Evolutionary conservation across 2,888 invertebrate genomes (phyloP), one percentile per base, ranked within the genome.

Genomic region (Pheosia tremula): DNA sequence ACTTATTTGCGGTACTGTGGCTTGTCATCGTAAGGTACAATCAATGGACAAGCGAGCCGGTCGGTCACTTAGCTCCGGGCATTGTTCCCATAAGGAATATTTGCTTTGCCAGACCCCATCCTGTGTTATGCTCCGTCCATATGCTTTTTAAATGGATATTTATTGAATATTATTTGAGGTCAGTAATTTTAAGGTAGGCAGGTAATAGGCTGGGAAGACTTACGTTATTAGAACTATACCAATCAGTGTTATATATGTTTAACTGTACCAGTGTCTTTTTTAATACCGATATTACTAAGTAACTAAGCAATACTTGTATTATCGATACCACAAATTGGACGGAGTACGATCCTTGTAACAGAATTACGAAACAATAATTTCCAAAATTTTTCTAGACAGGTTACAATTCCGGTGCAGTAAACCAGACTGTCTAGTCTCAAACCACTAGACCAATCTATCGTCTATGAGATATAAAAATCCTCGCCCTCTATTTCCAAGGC

Each of bases 11-110:
- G 86, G 87, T 88, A 88, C 85, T 78, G 81, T 81, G 81, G 86
- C 84, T 88, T 91, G 92, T 92, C 93, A 85, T 92, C 91, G 85
- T 91, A 92, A 91, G 86, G 86, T 91, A 90, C 92, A 92, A 93
- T 92, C 93, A 92, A 85, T 80, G 86, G 82, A 80, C 83, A 64
- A 82, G 84, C 84, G 80, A 83, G 82, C 71, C 80, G 72, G 75
- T 79, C 81, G 81, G 83, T 75, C 75, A 78, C 77, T 77, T 62
- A 61, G 89, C 91, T 83, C 67, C 70, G 72, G 85, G 91, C 90
- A 84, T 89, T 88, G 88, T 91, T 92, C 89, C 85, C 88, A 87
- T 75, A 67, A 68, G 24, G 24, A 67, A 69, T 74, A 77, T 75
- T 77, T 77, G 72, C 69, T 71, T 69, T 74, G 74, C 77, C 63